Percentiles rank a stretch among this genome's conserved stretches.
Conservation (phyloP, 2,113 vertebrate species). For the Corythaeola cristata region DNA sequence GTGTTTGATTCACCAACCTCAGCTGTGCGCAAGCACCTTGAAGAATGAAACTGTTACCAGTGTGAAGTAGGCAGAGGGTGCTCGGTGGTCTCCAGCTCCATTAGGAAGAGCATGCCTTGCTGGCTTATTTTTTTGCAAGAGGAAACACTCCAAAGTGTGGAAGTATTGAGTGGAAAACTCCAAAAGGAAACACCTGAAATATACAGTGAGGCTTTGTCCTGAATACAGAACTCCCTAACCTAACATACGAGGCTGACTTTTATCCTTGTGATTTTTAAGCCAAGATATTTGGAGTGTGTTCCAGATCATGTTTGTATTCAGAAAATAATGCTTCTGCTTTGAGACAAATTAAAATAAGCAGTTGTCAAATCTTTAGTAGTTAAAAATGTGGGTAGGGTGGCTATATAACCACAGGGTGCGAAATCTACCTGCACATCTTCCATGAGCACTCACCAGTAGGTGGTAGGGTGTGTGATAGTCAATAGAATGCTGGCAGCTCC, state of each 20-base stretch:
- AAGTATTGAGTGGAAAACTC: neutral
- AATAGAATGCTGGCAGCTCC: neutral
- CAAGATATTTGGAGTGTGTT: neutral
- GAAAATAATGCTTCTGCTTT: neutral
- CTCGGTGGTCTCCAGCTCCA: neutral
- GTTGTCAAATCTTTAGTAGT: neutral
- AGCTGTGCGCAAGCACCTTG: rapidly evolving
- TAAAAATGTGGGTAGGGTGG: neutral
- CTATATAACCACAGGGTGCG: neutral
- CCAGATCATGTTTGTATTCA: neutral
- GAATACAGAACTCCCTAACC: neutral
- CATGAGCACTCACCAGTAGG: neutral
- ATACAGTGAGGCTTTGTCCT: neutral
- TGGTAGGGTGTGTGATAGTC: neutral
- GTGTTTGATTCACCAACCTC: neutral
- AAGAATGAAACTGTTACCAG: neutral
- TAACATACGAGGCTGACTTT: neutral
- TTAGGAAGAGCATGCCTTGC: neutral
- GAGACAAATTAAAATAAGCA: neutral
- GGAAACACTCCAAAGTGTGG: neutral
- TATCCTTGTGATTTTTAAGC: neutral
- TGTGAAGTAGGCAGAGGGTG: neutral
- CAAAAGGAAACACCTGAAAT: neutral
- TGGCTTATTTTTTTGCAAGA: neutral
- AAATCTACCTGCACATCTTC: neutral